A percentile compares a stretch with the other conserved stretches of the same genome.
phyloP scores from a whole-genome alignment of 2,113 vertebrate species.

The Corythornis vintsioides region DNA sequence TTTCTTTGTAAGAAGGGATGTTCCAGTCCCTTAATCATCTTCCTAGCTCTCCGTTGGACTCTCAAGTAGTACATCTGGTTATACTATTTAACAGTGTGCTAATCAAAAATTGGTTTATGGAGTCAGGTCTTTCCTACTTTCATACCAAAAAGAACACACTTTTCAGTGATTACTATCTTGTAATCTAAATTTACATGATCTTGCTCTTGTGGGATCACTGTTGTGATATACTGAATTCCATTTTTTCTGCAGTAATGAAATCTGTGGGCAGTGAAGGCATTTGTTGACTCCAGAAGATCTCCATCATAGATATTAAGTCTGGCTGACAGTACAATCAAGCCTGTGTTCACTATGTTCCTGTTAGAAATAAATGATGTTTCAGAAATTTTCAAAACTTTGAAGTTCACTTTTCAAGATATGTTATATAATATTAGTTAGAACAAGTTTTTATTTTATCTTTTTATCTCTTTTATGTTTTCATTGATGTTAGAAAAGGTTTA shows the following conservation, averaged over 20 bases:
- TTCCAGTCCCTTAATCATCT: too few relatives aligned
- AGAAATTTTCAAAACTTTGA: not conserved
- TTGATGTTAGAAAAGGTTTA: not conserved
- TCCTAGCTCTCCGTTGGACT: too few relatives aligned
- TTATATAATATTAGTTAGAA: not conserved
- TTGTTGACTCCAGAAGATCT: not conserved
- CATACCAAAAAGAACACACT: not conserved
- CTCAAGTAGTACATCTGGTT: not conserved
- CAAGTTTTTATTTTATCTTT: not conserved
- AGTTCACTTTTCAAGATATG: not conserved
- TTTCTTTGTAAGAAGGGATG: too few relatives aligned
- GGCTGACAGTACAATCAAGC: not conserved
- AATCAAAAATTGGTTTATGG: not conserved
- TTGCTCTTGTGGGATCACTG: not conserved
- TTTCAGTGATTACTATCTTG: not conserved
- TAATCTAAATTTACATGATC: not conserved
- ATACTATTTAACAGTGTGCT: not conserved
- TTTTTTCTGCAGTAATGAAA: not conserved
- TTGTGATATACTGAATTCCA: not conserved
- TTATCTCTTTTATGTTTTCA: not conserved
- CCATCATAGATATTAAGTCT: not conserved
- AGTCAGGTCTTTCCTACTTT: not conserved
- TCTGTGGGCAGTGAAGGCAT: not conserved
- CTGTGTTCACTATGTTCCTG: not conserved
- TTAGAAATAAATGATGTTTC: not conserved